These are phyloP conservation scores for Brachypteracias leptosomus DNA, from an alignment of 2,113 vertebrate genomes.

Conservation along the genomic window DNA sequence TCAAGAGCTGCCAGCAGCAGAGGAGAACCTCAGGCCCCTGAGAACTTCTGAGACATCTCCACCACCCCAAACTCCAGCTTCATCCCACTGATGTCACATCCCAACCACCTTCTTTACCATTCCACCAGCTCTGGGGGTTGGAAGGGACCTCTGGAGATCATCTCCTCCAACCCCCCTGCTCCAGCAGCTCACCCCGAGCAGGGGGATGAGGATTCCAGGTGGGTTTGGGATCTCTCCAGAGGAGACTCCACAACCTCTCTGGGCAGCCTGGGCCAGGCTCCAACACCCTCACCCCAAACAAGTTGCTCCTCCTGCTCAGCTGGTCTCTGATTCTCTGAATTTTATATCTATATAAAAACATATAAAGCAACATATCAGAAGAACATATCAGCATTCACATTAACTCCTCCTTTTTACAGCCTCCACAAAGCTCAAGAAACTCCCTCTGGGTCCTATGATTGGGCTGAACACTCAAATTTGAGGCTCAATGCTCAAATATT, in stretches of 20 bases:
- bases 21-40: not conserved
- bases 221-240: too few species aligned
- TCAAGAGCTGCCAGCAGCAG: not conserved
- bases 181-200: too few species aligned
- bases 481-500: too few species aligned
- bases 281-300: too few species aligned
- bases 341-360: not conserved
- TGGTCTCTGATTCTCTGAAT: too few species aligned
- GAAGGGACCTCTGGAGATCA: too few species aligned
- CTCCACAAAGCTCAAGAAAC: not conserved
- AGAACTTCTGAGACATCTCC: not conserved
- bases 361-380: not conserved
- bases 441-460: not conserved
- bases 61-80: not conserved
- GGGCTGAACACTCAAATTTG: not conserved
- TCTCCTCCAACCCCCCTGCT: too few species aligned
- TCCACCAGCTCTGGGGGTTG: not conserved
- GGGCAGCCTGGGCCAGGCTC: too few species aligned
- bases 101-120: not conserved
- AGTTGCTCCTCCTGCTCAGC: too few species aligned
- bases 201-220: too few species aligned
- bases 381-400: not conserved
- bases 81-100: rapidly evolving
- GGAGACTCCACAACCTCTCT: too few species aligned
- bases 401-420: not conserved